Conservation (phyloP, 2,113 vertebrate genomes). For the Rattus rattus region DNA sequence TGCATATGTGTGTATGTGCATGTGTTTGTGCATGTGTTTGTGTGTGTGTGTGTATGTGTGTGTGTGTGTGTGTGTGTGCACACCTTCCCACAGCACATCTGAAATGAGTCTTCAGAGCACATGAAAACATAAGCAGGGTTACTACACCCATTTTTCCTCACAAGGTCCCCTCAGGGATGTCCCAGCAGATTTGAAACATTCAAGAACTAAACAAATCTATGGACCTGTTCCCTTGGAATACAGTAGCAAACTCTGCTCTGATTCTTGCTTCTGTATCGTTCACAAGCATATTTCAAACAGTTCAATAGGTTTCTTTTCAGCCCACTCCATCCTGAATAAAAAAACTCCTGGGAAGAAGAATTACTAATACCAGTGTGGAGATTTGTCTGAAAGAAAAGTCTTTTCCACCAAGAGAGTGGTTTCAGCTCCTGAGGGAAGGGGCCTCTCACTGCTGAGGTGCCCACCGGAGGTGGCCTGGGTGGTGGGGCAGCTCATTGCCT, state of each 20-base stretch:
- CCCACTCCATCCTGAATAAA: not conserved
- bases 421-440: rapidly evolving
- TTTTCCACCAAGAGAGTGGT: not conserved
- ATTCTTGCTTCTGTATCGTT: not conserved
- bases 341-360: slow-evolving; percentile 14
- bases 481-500: rapidly evolving
- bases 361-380: not conserved
- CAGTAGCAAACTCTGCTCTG: too few relatives aligned
- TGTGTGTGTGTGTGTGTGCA: not conserved
- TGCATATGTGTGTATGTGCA: not conserved
- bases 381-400: not conserved
- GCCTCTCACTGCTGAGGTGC: rapidly evolving
- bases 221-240: not conserved
- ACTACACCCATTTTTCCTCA: not conserved
- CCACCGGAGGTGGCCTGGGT: not conserved
- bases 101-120: not conserved
- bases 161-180: not conserved
- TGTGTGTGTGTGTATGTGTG: not conserved
- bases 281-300: slow-evolving; percentile 37
- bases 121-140: not conserved
- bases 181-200: slow-evolving; percentile 19
- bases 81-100: not conserved
- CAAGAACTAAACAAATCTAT: not conserved
- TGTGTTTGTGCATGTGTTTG: not conserved
- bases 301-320: not conserved